Evolutionary conservation across 2,888 invertebrate genomes (phyloP).

Genomic region (Pantelozetes paolii): DNA sequence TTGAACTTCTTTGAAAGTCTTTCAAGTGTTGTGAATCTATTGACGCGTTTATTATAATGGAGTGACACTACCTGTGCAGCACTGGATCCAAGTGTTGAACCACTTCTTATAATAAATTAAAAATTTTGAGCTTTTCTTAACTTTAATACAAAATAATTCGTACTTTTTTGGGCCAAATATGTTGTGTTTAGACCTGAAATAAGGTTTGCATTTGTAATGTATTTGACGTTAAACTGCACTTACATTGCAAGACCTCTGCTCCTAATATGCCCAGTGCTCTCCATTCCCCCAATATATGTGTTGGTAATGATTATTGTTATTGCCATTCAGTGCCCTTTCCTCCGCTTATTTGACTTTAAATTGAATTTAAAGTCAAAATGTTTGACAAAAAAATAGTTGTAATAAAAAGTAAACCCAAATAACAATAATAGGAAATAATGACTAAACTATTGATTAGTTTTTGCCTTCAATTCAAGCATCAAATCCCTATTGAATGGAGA

Average conservation of each 20-base stretch:
- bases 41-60: constrained; percentile 10
- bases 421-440: neutral
- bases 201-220: neutral
- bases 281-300: neutral
- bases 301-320: constrained; percentile 1
- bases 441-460: neutral
- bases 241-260: neutral
- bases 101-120: constrained; percentile 29
- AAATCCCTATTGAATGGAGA: neutral
- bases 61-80: neutral
- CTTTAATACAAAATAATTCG: neutral
- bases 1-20: neutral
- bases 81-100: neutral
- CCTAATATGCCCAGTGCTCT: too few species aligned
- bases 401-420: too few species aligned
- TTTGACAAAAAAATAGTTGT: neutral
- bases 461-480: neutral
- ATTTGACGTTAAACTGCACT: neutral
- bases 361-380: neutral
- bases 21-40: constrained; percentile 30
- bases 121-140: neutral
- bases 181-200: too few species aligned
- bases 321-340: neutral
- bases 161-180: neutral
- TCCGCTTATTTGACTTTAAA: neutral